phyloP scores from a whole-genome alignment of 2,888 invertebrate species.

The Trisateles emortualis region DNA sequence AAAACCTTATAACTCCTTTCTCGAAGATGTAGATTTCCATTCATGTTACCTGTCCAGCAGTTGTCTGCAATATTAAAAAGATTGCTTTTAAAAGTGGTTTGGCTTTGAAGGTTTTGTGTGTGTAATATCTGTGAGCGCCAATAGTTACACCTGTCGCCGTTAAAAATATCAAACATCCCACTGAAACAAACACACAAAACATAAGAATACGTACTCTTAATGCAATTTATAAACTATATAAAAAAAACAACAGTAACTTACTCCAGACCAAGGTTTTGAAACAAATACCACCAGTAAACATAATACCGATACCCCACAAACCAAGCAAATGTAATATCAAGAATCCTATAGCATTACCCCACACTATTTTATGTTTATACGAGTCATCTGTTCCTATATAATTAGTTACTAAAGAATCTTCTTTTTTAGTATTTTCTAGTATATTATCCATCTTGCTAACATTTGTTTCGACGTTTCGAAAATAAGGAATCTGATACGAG shows the following conservation, averaged over 20 bases:
- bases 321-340: constrained; percentile 80
- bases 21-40: too few relatives aligned
- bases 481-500: too few relatives aligned
- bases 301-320: constrained; percentile 70
- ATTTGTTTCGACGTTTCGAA: constrained; percentile 7
- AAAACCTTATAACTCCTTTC: too few relatives aligned
- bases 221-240: too few relatives aligned
- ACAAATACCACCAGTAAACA: constrained; percentile 46
- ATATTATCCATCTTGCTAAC: constrained; percentile 1
- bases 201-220: background rate
- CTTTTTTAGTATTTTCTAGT: constrained; percentile 15
- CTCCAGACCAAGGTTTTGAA: constrained; percentile 40
- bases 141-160: constrained; percentile 90
- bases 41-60: constrained; percentile 93
- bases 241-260: too few relatives aligned
- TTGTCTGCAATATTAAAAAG: constrained; percentile 89
- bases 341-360: constrained; percentile 88
- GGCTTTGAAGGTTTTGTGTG: constrained; percentile 93
- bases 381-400: constrained; percentile 66
- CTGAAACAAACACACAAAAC: constrained; percentile 29
- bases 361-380: constrained; percentile 85
- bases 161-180: constrained; percentile 18
- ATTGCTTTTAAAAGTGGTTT: constrained; percentile 87
- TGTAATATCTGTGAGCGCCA: constrained; percentile 93
- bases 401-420: constrained; percentile 32